phyloP scores from a whole-genome alignment of 1,140 invertebrate genomes.

The Coptotermes formosanus region DNA sequence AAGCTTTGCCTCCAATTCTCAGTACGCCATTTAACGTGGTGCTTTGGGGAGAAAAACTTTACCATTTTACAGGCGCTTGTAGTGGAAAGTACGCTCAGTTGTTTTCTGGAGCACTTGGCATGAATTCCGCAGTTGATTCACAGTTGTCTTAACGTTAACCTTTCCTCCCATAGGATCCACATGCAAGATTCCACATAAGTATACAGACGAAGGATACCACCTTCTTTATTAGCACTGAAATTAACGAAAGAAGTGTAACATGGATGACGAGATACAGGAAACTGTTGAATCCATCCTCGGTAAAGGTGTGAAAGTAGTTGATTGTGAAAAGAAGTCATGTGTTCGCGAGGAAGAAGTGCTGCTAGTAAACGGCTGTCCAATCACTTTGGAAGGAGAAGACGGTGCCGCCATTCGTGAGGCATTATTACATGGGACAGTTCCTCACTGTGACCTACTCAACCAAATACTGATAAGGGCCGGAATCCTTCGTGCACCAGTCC shows the following conservation, averaged over 20 bases:
- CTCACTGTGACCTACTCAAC: slow-evolving; percentile 70
- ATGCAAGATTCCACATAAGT: background rate
- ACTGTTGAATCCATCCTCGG: slow-evolving; percentile 75
- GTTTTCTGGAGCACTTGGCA: background rate
- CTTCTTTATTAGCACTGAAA: background rate
- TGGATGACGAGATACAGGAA: slow-evolving; percentile 76
- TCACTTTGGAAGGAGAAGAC: slow-evolving; percentile 67
- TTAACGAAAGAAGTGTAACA: slow-evolving; percentile 40
- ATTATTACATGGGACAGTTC: slow-evolving; percentile 64
- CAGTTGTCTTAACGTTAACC: background rate
- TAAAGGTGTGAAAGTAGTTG: slow-evolving; percentile 70
- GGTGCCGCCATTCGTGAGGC: slow-evolving; percentile 68
- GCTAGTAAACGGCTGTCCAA: slow-evolving; percentile 71
- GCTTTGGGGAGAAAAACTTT: too few species aligned
- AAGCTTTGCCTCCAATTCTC: too few species aligned
- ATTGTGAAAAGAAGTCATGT: slow-evolving; percentile 72
- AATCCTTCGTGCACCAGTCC: slow-evolving; percentile 66
- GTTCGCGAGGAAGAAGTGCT: slow-evolving; percentile 72
- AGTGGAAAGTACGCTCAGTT: too few species aligned
- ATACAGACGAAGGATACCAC: background rate
- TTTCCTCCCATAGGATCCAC: background rate
- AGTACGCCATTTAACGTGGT: too few species aligned
- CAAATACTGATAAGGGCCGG: slow-evolving; percentile 67
- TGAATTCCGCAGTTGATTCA: background rate
- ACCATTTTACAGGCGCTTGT: too few species aligned